Conservation (phyloP, 2,113 vertebrate species). For the Edolisoma coerulescens region DNA sequence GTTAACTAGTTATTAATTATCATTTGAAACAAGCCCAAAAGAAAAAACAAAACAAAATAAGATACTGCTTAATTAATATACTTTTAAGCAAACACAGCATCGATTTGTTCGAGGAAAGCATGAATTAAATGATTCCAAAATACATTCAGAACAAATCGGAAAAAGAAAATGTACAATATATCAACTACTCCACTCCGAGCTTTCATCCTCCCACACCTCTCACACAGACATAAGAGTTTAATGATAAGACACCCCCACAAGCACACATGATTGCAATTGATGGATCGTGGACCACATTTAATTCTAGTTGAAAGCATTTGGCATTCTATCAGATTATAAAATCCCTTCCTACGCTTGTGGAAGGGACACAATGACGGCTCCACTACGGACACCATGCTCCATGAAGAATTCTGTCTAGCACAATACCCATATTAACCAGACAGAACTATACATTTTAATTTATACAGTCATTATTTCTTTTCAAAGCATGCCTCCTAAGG, state of each 20-base stretch:
- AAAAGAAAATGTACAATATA: not conserved
- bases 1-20: not conserved
- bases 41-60: not conserved
- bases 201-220: not conserved
- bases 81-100: not conserved
- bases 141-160: not conserved
- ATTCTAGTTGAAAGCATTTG: not conserved
- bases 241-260: not conserved
- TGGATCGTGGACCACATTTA: not conserved
- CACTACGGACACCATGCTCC: not conserved
- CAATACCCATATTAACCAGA: not conserved
- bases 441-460: not conserved
- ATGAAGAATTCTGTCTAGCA: not conserved
- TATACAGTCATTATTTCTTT: not conserved
- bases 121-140: not conserved
- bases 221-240: not conserved
- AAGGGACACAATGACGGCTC: not conserved
- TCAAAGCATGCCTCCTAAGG: not conserved
- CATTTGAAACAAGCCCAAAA: not conserved
- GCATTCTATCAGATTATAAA: not conserved
- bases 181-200: not conserved
- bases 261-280: not conserved
- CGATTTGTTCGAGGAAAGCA: not conserved
- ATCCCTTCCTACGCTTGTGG: not conserved
- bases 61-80: not conserved